phyloP scores from a whole-genome alignment of 1,140 invertebrate genomes.

The Drosophila nigromelanica region DNA sequence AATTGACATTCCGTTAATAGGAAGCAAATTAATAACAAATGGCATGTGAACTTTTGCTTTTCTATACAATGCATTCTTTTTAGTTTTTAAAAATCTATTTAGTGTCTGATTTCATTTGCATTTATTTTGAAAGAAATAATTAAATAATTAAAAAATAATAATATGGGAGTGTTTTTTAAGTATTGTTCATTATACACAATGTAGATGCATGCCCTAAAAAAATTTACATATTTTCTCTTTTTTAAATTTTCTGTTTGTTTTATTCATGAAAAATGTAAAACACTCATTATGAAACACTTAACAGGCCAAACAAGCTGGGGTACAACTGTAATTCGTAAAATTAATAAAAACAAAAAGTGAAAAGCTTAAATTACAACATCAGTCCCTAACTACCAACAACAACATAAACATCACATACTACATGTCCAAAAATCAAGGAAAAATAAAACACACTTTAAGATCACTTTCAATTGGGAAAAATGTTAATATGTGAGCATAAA shows the following conservation, averaged over 20 bases:
- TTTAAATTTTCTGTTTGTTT: slow-evolving; percentile 12
- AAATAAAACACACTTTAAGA: slow-evolving; percentile 83
- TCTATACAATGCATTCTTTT: slow-evolving; percentile 60
- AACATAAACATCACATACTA: no score
- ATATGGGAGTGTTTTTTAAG: slow-evolving; percentile 29
- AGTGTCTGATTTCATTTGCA: slow-evolving; percentile 22
- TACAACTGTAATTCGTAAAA: slow-evolving; percentile 28
- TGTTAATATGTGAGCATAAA: slow-evolving; percentile 66
- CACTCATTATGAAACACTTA: slow-evolving; percentile 21
- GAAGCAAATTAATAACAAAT: slow-evolving; percentile 61
- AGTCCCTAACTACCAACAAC: slow-evolving; percentile 40
- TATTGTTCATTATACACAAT: slow-evolving; percentile 53
- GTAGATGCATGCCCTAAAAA: slow-evolving; percentile 74
- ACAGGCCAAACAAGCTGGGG: slow-evolving; percentile 11
- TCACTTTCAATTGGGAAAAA: slow-evolving; percentile 84
- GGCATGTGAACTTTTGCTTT: slow-evolving; percentile 79
- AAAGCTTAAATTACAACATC: slow-evolving; percentile 7
- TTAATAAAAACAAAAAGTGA: slow-evolving; percentile 4
- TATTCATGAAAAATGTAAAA: slow-evolving; percentile 12
- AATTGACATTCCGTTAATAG: slow-evolving; percentile 31
- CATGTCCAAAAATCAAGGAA: slow-evolving; percentile 44
- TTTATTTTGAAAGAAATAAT: no score
- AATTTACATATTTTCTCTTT: slow-evolving; percentile 42
- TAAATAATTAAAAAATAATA: slow-evolving; percentile 1
- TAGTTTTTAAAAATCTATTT: slow-evolving; percentile 23